phyloP scores from a whole-genome alignment of 2,797 vertebrate genomes.

The Scomberomorus guttatus region DNA sequence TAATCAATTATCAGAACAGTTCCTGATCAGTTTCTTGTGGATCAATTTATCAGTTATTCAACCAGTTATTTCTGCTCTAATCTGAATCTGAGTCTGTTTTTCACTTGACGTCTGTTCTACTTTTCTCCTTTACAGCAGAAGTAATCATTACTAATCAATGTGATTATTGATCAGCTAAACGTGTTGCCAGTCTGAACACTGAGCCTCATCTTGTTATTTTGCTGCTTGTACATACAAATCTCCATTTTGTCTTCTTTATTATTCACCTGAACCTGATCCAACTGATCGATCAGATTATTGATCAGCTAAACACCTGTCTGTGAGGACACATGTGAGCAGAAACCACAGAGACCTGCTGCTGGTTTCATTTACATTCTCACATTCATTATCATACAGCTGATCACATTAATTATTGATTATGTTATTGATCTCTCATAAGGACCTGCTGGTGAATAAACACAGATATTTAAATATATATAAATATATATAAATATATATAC shows the following conservation, averaged over 20 bases:
- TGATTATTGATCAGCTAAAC: constrained; percentile 12
- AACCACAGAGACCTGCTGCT: neutral
- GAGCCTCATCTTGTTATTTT: neutral
- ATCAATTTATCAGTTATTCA: neutral
- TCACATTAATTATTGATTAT: constrained; percentile 17
- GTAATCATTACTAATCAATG: neutral
- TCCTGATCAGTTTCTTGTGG: too few relatives aligned
- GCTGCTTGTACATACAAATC: neutral
- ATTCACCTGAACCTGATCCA: constrained; percentile 5
- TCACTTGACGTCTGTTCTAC: too few relatives aligned
- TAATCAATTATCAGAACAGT: too few relatives aligned
- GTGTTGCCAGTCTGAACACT: neutral
- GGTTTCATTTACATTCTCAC: neutral
- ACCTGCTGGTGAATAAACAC: too few relatives aligned
- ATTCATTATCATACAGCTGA: neutral
- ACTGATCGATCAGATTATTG: constrained; percentile 25
- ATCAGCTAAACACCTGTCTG: constrained; percentile 18
- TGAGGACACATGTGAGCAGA: neutral
- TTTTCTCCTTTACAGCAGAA: neutral
- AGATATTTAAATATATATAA: too few relatives aligned
- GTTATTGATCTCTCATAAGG: neutral
- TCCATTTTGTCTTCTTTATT: neutral
- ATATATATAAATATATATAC: too few relatives aligned
- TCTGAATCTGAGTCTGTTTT: neutral
- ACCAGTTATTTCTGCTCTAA: neutral